Conservation (phyloP, 2,888 invertebrate genomes). For the Stenchaetothrips biformis region DNA sequence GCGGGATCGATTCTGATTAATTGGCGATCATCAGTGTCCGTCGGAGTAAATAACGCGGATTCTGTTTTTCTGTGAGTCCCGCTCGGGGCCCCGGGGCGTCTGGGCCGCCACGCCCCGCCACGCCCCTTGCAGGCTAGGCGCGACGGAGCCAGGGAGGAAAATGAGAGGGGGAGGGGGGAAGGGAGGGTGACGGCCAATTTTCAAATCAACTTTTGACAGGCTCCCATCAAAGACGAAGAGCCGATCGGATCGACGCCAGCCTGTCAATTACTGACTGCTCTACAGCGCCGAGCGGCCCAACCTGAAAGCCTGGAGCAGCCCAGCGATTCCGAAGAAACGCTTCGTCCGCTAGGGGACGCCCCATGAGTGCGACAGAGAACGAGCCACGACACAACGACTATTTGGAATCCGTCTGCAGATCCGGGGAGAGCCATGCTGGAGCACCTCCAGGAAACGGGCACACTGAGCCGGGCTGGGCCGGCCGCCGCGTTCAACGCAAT, state of each 20-base stretch:
- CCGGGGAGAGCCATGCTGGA: too few relatives aligned
- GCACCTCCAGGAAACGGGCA: too few relatives aligned
- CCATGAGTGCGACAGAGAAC: too few relatives aligned
- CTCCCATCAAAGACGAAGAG: constrained; percentile 22
- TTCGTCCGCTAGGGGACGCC: too few relatives aligned
- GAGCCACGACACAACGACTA: too few relatives aligned
- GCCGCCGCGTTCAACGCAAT: too few relatives aligned
- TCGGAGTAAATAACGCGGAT: not conserved
- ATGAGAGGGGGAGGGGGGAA: not conserved
- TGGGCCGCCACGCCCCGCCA: not conserved
- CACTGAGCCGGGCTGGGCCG: too few relatives aligned
- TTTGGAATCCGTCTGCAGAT: too few relatives aligned
- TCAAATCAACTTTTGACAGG: constrained; percentile 25
- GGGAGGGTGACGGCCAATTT: not conserved
- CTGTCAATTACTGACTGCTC: constrained; percentile 3
- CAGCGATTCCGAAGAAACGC: too few relatives aligned
- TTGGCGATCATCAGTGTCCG: not conserved
- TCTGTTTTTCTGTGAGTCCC: not conserved
- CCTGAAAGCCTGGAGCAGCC: too few relatives aligned
- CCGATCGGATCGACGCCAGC: not conserved
- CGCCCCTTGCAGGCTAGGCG: not conserved
- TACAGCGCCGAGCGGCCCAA: too few relatives aligned
- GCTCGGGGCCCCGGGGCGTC: not conserved
- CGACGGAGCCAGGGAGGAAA: not conserved
- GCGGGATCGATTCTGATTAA: not conserved